phyloP scores from a whole-genome alignment of 2,888 invertebrate genomes.

The Pantelozetes paolii region DNA sequence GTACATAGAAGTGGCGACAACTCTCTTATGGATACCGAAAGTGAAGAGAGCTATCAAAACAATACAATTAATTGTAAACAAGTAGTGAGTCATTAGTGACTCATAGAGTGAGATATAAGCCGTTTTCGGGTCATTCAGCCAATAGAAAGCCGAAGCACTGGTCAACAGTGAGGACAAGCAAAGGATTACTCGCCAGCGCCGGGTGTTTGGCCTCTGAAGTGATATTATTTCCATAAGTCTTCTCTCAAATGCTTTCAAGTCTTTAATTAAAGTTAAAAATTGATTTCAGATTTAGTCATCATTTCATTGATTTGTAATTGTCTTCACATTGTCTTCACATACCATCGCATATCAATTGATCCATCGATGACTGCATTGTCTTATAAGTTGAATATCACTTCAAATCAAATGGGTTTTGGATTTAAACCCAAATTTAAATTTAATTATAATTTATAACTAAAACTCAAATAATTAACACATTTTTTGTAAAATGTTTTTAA shows the following conservation, averaged over 20 bases:
- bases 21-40: slow-evolving; percentile 89
- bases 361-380: background rate
- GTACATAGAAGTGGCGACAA: slow-evolving; percentile 81
- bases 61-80: slow-evolving; percentile 83
- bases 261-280: slow-evolving; percentile 52
- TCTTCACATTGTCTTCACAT: background rate
- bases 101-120: slow-evolving; percentile 71
- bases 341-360: slow-evolving; percentile 9
- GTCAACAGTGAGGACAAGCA: slow-evolving; percentile 82
- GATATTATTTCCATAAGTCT: slow-evolving; percentile 96
- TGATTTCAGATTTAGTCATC: background rate
- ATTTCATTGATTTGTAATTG: background rate
- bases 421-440: no score
- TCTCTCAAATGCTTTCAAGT: slow-evolving; percentile 96
- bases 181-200: slow-evolving; percentile 89
- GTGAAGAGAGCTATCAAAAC: slow-evolving; percentile 72
- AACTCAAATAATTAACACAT: no score
- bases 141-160: slow-evolving; percentile 89
- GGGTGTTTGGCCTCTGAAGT: slow-evolving; percentile 87
- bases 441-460: no score
- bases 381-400: no score
- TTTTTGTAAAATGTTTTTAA: no score
- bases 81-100: slow-evolving; percentile 86
- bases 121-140: slow-evolving; percentile 56
- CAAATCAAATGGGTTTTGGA: no score